Conservation (phyloP, 2,797 vertebrate genomes). For the Erithacus rubecula region DNA sequence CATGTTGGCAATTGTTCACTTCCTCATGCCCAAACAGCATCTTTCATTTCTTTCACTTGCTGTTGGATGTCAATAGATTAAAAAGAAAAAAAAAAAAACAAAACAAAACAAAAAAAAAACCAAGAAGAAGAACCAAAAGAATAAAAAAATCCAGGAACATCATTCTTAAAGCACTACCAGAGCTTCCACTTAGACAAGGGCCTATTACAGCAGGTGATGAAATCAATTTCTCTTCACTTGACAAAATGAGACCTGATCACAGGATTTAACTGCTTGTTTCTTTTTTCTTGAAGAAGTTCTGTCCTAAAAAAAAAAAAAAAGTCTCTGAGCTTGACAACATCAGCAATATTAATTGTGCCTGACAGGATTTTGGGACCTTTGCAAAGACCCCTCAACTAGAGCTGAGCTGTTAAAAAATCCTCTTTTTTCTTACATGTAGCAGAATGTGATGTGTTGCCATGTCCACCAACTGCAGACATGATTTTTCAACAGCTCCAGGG, state of each 20-base stretch:
- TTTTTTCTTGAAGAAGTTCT: neutral
- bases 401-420: neutral
- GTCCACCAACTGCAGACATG: neutral
- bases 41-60: neutral
- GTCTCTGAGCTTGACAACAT: neutral
- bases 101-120: neutral
- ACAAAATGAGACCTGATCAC: neutral
- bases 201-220: neutral
- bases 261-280: neutral
- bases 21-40: neutral
- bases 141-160: neutral
- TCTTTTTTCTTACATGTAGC: neutral
- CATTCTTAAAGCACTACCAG: neutral
- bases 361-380: neutral
- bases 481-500: slow-evolving; percentile 14
- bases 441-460: neutral
- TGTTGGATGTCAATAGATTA: neutral
- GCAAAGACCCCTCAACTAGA: neutral
- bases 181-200: neutral
- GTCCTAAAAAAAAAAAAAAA: neutral
- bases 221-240: neutral
- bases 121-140: too few relatives aligned
- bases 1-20: neutral
- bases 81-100: neutral
- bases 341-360: neutral